A percentile compares a stretch with the other conserved stretches of the same genome.
Evolutionary conservation across 53 echinoderm and acorn worm species (phyloP).

Genomic region (Holothuria leucospilota): DNA sequence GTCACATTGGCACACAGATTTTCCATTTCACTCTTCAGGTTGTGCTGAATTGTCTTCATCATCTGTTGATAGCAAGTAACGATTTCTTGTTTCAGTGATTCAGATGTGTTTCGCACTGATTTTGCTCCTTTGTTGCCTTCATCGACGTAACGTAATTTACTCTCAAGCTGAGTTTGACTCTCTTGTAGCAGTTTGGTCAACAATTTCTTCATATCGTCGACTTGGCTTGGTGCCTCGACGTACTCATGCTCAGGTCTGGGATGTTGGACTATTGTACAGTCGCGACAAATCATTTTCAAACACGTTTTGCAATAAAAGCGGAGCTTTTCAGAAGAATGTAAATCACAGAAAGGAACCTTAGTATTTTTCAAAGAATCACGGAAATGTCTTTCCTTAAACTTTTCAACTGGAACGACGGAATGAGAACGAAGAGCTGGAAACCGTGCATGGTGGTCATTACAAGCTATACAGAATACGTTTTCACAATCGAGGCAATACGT

Average conservation of each 20-base stretch:
- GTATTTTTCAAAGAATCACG: neutral
- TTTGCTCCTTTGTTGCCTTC: too few relatives aligned
- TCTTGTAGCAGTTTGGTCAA: neutral
- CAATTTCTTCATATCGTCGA: neutral
- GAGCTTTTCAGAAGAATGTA: neutral
- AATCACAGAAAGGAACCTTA: neutral
- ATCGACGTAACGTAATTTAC: too few relatives aligned
- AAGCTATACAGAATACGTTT: neutral
- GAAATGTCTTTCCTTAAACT: neutral
- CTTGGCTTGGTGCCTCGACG: neutral
- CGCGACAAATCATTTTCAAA: neutral
- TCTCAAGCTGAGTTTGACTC: neutral
- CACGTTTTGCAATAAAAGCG: slow-evolving; percentile 7
- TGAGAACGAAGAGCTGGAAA: neutral
- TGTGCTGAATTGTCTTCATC: neutral
- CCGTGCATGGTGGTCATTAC: neutral
- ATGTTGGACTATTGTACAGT: neutral
- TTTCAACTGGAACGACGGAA: neutral
- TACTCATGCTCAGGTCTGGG: neutral
- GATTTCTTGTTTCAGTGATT: neutral
- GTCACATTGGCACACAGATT: neutral
- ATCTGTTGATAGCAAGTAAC: neutral
- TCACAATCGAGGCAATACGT: neutral
- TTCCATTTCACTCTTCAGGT: neutral
- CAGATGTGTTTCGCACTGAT: too few relatives aligned